Base-by-base conservation (phyloP, 2,888 invertebrate genomes). In the Mesoligia furuncula region DNA sequence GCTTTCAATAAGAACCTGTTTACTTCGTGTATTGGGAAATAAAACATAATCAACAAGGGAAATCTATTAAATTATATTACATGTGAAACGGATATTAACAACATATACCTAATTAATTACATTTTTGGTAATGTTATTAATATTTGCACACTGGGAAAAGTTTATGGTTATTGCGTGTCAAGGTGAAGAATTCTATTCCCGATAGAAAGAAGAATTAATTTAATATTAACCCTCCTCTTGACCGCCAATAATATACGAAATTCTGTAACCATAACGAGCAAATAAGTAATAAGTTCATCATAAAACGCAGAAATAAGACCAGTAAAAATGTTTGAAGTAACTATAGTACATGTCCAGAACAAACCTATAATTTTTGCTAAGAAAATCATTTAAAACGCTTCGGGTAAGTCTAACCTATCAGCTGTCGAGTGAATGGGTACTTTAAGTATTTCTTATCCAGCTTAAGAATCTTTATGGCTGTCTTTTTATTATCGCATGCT, bases 391-490 rank as follows among this genome's bases (percentile, higher is more conserved):
- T 66, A 36, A 79, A 73, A 57, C 67, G 36, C 27, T 57, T 64
- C 57, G 71, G 45, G 51, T 42, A 31, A 65, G 64, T 74, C 36
- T 36, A 36, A 48, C 36, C 36, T 45, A 68, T 65, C 39, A 57
- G 57, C 73, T 69, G 65, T 80, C 74, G n/a, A 51, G 67, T 71
- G 62, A 45, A 84, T 80, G 65, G 64, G 64, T 72, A 72, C 73
- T 88, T 85, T 72, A 66, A 78, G 64, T 51, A 77, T 73, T 75
- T 81, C 86, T 88, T 90, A 89, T 89, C 89, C 84, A 84, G 79
- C 83, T 83, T 77, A 77, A 82, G 89, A 90, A 91, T 91, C 90
- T 93, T 93, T 93, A 93, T 91, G 89, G 86, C 90, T 83, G 85
- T 90, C 88, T 85, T 91, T 87, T 91, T 90, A 92, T 79, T 91